Conservation (phyloP, 1,140 invertebrate genomes). For the Bactericera cockerelli region DNA sequence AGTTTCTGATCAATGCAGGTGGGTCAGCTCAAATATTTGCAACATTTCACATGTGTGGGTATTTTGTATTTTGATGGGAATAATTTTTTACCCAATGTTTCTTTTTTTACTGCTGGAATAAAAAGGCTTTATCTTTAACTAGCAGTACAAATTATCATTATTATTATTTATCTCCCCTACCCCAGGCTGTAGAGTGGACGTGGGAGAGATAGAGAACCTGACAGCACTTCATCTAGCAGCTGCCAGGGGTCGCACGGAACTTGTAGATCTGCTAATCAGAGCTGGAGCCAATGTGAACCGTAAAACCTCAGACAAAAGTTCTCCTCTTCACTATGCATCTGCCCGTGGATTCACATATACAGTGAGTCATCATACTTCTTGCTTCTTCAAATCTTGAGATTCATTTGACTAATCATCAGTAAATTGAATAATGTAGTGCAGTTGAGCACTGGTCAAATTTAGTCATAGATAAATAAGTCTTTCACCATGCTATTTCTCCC, state of each 20-base stretch:
- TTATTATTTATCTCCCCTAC: not conserved
- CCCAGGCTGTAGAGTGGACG: slow-evolving; percentile 18
- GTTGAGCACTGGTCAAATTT: slow-evolving; percentile 31
- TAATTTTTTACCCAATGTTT: too few relatives aligned
- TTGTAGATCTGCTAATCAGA: slow-evolving; percentile 24
- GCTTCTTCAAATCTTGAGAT: not conserved
- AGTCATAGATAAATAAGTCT: too few relatives aligned
- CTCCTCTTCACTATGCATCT: slow-evolving; percentile 34
- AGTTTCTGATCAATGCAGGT: slow-evolving; percentile 28
- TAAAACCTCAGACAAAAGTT: slow-evolving; percentile 27
- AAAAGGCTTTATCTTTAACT: too few relatives aligned
- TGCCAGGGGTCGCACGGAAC: slow-evolving; percentile 26
- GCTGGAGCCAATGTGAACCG: slow-evolving; percentile 24
- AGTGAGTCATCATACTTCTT: not conserved
- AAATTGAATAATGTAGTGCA: slow-evolving; percentile 16
- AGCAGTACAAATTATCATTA: too few relatives aligned
- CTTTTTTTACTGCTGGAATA: too few relatives aligned
- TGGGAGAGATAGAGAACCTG: slow-evolving; percentile 27
- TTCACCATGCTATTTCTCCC: too few relatives aligned
- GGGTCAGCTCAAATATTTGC: slow-evolving; percentile 13
- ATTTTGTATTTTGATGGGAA: too few relatives aligned
- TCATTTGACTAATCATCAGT: not conserved
- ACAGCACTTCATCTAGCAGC: slow-evolving; percentile 31
- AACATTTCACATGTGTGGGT: too few relatives aligned
- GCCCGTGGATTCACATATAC: slow-evolving; percentile 29